Evolutionary conservation across 2,888 invertebrate genomes (phyloP).

Genomic region (Chymomyza procnemis): DNA sequence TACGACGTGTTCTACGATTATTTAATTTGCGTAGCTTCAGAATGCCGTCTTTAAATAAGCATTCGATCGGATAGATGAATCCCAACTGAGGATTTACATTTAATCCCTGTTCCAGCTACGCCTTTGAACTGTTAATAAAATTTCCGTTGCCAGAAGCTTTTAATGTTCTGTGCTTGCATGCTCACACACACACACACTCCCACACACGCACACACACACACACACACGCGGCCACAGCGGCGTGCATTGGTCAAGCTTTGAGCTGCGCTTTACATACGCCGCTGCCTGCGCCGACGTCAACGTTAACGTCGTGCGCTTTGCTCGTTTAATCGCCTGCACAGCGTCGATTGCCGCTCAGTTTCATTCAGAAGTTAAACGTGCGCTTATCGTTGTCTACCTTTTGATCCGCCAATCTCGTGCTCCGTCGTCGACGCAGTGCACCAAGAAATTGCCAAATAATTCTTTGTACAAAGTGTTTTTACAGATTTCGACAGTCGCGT

Average conservation of each 20-base stretch:
- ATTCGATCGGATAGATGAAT: too few species aligned
- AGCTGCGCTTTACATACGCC: conserved; percentile 17
- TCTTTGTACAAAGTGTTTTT: conserved; percentile 44
- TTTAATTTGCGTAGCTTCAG: too few species aligned
- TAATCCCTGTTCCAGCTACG: too few species aligned
- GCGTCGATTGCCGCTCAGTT: conserved; percentile 57
- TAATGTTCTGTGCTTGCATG: conserved; percentile 45
- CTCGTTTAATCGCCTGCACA: conserved; percentile 61
- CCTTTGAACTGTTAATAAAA: conserved; percentile 1
- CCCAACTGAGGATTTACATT: too few species aligned
- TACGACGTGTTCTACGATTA: too few species aligned
- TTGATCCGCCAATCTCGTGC: background rate
- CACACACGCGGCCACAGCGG: background rate
- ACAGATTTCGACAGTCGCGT: conserved; percentile 61
- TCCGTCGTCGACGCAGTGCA: conserved; percentile 26
- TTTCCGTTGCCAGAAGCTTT: conserved; percentile 49
- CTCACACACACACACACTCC: conserved; percentile 21
- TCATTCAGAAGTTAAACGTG: conserved; percentile 69
- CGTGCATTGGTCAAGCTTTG: conserved; percentile 14
- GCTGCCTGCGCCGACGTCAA: conserved; percentile 28
- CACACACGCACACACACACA: conserved; percentile 26
- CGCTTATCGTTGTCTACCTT: conserved; percentile 26
- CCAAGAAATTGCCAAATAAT: conserved; percentile 55
- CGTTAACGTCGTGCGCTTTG: conserved; percentile 29
- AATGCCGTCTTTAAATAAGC: too few species aligned